A percentile compares a stretch with the other conserved stretches of the same genome.
These are phyloP conservation scores for Montipora capitata DNA, from an alignment of 92 coral and sea anemone genomes.

Conservation along the genomic window DNA sequence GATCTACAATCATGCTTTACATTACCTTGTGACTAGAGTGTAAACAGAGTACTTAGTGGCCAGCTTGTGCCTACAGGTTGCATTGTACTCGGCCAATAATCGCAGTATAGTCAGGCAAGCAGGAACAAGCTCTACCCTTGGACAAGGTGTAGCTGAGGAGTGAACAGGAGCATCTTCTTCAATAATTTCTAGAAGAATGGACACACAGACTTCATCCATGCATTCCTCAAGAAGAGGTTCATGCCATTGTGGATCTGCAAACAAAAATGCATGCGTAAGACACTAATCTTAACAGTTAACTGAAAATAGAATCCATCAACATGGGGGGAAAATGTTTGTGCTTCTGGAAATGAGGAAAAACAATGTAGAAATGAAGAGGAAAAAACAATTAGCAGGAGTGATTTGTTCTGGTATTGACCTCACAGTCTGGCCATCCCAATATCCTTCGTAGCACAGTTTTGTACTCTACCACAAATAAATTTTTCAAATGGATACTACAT, in stretches of 20 bases:
- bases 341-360: too few relatives aligned
- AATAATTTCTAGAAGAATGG: slow-evolving; percentile 79
- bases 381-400: too few relatives aligned
- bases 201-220: slow-evolving; percentile 82
- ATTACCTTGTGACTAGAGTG: slow-evolving; percentile 55
- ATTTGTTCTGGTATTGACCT: too few relatives aligned
- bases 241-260: slow-evolving; percentile 95
- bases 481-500: too few relatives aligned
- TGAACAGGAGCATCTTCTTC: slow-evolving; percentile 71
- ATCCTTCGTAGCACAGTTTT: too few relatives aligned
- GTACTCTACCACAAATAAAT: too few relatives aligned
- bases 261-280: background rate
- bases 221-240: slow-evolving; percentile 71
- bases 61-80: slow-evolving; percentile 85
- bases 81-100: slow-evolving; percentile 83
- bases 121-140: slow-evolving; percentile 85
- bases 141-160: slow-evolving; percentile 78
- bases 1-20: background rate
- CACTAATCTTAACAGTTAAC: background rate
- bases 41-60: slow-evolving; percentile 76
- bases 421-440: too few relatives aligned
- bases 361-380: too few relatives aligned
- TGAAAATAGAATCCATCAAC: background rate
- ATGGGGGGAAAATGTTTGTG: background rate
- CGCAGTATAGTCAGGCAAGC: slow-evolving; percentile 91